A percentile compares a stretch with the other conserved stretches of the same genome.
phyloP scores from a whole-genome alignment of 2,888 invertebrate genomes.

The Campopleginae sp. region DNA sequence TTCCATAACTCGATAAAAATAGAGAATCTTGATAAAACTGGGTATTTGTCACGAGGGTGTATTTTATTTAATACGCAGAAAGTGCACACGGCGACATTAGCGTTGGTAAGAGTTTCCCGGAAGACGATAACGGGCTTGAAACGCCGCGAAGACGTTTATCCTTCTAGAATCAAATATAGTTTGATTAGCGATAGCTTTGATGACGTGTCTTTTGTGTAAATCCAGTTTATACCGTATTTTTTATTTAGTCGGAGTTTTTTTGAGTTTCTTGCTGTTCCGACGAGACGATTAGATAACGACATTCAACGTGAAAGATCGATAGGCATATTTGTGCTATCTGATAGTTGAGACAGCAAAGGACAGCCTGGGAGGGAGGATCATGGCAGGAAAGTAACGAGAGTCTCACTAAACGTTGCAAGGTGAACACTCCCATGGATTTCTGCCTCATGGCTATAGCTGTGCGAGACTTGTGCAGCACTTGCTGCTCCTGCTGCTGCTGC shows the following conservation, averaged over 20 bases:
- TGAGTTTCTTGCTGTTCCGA: slow-evolving; percentile 47
- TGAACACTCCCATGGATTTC: slow-evolving; percentile 37
- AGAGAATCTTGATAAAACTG: not conserved
- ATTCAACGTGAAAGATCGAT: slow-evolving; percentile 57
- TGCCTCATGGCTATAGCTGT: slow-evolving; percentile 29
- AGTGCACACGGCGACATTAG: slow-evolving; percentile 66
- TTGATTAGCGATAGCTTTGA: slow-evolving; percentile 58
- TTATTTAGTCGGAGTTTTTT: slow-evolving; percentile 25
- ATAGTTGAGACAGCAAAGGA: slow-evolving; percentile 10
- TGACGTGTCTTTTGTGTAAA: slow-evolving; percentile 49
- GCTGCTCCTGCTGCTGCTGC: slow-evolving; percentile 70
- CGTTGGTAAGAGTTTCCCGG: slow-evolving; percentile 72
- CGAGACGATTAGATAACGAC: slow-evolving; percentile 66
- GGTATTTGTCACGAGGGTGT: slow-evolving; percentile 25
- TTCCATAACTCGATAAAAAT: slow-evolving; percentile 10
- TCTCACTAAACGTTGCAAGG: slow-evolving; percentile 55
- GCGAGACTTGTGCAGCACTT: slow-evolving; percentile 66
- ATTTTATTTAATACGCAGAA: slow-evolving; percentile 56
- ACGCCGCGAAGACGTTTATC: slow-evolving; percentile 62
- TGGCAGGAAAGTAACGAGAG: slow-evolving; percentile 42
- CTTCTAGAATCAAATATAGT: slow-evolving; percentile 39
- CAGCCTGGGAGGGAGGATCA: slow-evolving; percentile 2
- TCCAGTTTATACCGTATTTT: slow-evolving; percentile 42
- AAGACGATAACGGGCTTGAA: slow-evolving; percentile 67
- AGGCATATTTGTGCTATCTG: slow-evolving; percentile 19